Evolutionary conservation across 2,113 vertebrate species (phyloP).

Genomic region (Callionymus lyra): DNA sequence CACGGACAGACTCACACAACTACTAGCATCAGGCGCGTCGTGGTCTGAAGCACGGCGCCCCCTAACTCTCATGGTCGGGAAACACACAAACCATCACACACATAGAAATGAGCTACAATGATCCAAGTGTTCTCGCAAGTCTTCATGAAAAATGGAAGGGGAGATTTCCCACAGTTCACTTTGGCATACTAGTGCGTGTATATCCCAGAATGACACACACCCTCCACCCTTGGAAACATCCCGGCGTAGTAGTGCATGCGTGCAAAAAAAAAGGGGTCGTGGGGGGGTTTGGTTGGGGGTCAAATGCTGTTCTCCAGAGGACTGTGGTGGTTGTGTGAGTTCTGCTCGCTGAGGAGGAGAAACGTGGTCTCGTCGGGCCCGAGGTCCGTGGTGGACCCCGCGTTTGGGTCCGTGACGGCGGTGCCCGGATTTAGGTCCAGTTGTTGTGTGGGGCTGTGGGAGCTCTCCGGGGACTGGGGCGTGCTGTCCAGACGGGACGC

Average conservation of each 20-base stretch:
- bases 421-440: constrained; percentile 14
- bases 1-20: no score
- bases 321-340: constrained; percentile 72
- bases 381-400: constrained; percentile 27
- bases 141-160: background rate
- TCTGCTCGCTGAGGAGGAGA: constrained; percentile 83
- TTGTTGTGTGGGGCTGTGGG: constrained; percentile 43
- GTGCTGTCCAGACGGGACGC: constrained; percentile 84
- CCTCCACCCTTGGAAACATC: constrained; percentile 17
- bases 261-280: background rate
- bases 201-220: constrained; percentile 1
- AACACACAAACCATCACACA: constrained; percentile 17
- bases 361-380: constrained; percentile 79
- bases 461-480: constrained; percentile 78
- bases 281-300: constrained; percentile 3
- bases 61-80: no score
- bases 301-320: constrained; percentile 56
- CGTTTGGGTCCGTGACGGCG: constrained; percentile 15
- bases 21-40: no score
- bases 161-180: constrained; percentile 9
- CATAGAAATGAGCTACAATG: background rate
- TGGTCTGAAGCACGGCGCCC: no score
- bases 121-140: background rate
- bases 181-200: constrained; percentile 9
- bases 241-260: constrained; percentile 12